Conservation (phyloP, 2,888 invertebrate species). For the Diplolepis rosae region DNA sequence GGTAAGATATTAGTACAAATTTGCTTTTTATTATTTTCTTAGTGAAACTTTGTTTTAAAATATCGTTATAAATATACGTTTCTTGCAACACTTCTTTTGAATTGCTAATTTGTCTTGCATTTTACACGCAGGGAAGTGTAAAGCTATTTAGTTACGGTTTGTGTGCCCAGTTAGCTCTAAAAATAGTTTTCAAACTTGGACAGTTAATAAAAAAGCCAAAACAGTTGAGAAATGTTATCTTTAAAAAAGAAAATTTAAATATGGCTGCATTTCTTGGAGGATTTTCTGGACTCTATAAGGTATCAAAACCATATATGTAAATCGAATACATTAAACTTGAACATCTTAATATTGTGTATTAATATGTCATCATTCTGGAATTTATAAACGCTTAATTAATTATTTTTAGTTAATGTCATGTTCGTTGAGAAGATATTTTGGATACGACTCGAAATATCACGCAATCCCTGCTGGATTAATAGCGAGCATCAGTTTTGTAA, state of each 20-base stretch:
- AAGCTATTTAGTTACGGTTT: slow-evolving; percentile 80
- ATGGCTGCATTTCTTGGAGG: slow-evolving; percentile 82
- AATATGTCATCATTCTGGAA: neutral
- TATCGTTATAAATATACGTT: too few relatives aligned
- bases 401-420: slow-evolving; percentile 79
- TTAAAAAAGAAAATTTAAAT: slow-evolving; percentile 77
- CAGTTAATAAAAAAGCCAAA: slow-evolving; percentile 76
- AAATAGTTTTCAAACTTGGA: slow-evolving; percentile 77
- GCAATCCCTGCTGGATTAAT: slow-evolving; percentile 83
- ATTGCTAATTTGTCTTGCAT: neutral
- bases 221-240: slow-evolving; percentile 75
- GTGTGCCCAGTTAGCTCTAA: slow-evolving; percentile 78
- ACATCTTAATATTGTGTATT: neutral
- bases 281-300: slow-evolving; percentile 82
- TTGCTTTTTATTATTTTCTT: neutral
- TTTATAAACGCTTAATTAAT: slow-evolving; percentile 21
- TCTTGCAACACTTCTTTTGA: too few relatives aligned
- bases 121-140: slow-evolving; percentile 75
- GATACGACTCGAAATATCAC: slow-evolving; percentile 78
- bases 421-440: slow-evolving; percentile 78
- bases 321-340: slow-evolving; percentile 28
- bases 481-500: slow-evolving; percentile 82
- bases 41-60: too few relatives aligned
- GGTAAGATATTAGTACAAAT: slow-evolving; percentile 62
- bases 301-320: too few relatives aligned